Evolutionary conservation across 2,888 invertebrate species (phyloP).

Genomic region (Shargacucullia verbasci): DNA sequence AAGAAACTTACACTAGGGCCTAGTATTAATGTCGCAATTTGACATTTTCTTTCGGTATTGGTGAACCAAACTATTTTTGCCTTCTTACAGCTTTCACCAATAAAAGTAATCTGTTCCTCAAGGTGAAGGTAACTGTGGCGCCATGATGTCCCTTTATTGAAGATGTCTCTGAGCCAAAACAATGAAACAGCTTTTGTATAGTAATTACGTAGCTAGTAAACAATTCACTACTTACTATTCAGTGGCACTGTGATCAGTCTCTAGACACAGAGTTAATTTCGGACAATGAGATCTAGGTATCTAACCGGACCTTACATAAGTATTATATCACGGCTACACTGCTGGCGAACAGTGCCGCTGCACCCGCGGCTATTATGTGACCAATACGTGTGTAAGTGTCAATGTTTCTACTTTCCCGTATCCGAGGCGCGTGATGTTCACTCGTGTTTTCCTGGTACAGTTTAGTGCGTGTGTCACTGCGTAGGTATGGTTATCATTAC

Average conservation of each 20-base stretch:
- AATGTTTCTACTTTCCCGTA: neutral
- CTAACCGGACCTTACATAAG: neutral
- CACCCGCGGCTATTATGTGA: neutral
- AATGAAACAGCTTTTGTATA: neutral
- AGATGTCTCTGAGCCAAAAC: too few relatives aligned
- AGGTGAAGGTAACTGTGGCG: too few relatives aligned
- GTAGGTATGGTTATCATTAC: too few relatives aligned
- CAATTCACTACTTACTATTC: too few relatives aligned
- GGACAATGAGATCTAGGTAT: conserved; percentile 1
- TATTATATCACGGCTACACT: neutral
- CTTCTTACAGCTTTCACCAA: too few relatives aligned
- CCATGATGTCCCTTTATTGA: too few relatives aligned
- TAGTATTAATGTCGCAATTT: too few relatives aligned
- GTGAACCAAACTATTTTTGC: too few relatives aligned
- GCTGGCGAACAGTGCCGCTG: neutral
- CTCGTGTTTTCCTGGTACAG: neutral
- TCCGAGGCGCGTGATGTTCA: neutral
- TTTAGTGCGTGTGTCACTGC: neutral
- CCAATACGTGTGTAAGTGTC: neutral
- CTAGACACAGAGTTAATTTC: neutral
- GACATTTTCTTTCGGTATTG: too few relatives aligned
- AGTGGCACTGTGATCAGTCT: neutral
- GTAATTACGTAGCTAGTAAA: neutral
- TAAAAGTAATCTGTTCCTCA: too few relatives aligned
- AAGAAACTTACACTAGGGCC: too few relatives aligned